Percentiles rank a stretch among this genome's conserved stretches.
Evolutionary conservation across 92 coral and sea anemone genomes (phyloP).

Genomic region (Actinostola sp.): DNA sequence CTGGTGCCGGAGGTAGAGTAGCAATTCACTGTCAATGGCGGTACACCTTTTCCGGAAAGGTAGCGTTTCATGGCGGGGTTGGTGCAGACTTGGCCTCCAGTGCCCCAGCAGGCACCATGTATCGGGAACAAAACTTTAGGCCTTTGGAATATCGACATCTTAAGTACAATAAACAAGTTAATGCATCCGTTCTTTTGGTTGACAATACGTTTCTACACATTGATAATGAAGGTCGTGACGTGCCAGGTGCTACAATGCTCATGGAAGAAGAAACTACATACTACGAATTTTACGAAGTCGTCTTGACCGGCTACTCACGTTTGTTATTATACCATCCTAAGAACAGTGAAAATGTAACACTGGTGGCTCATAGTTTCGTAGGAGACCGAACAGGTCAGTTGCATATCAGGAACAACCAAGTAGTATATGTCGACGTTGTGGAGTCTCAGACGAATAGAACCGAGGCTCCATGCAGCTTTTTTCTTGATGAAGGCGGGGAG

Average conservation of each 20-base stretch:
- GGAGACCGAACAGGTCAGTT: conserved; percentile 72
- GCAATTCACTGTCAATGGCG: conserved; percentile 75
- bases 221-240: conserved; percentile 55
- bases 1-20: conserved; percentile 71
- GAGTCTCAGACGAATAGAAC: conserved; percentile 66
- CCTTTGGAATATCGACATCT: conserved; percentile 68
- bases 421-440: conserved; percentile 59
- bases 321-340: conserved; percentile 66
- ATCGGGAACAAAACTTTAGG: conserved; percentile 59
- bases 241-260: conserved; percentile 61
- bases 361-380: conserved; percentile 57
- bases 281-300: conserved; percentile 71
- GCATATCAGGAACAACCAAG: conserved; percentile 56
- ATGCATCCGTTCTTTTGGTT: conserved; percentile 52
- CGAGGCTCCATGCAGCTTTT: conserved; percentile 70
- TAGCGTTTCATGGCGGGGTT: conserved; percentile 59
- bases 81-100: conserved; percentile 23
- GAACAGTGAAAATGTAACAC: conserved; percentile 45
- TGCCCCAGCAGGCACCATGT: conserved; percentile 69
- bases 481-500: conserved; percentile 63
- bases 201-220: conserved; percentile 64
- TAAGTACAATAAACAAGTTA: conserved; percentile 52
- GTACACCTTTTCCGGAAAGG: conserved; percentile 54
- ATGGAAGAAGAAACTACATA: conserved; percentile 53
- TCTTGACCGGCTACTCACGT: conserved; percentile 63